Base-by-base conservation (phyloP, 2,113 vertebrate genomes). In the Eolophus roseicapilla region DNA sequence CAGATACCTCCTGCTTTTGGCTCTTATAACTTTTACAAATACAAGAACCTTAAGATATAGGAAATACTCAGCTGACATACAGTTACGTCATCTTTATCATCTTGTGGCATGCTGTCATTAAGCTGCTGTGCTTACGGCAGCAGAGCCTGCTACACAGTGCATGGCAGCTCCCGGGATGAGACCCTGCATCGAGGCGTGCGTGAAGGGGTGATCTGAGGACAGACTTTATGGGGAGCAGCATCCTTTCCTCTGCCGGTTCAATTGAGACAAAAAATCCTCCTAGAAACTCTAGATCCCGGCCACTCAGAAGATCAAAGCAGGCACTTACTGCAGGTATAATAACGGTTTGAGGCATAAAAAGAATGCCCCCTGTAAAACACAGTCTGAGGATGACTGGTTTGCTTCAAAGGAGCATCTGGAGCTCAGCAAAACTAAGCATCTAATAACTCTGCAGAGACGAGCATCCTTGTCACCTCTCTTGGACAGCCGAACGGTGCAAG, bases 171-270 rank as follows among this genome's bases (percentile, higher is more conserved):
- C 10, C 0, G 6, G 41, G 35, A 55, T 1, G 6, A 52, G 86
- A 64, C 82, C 93, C 95, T 78, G 83, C 82, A 94, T 84, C 94
- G 85, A 87, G 47, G 70, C 46, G 12, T 41, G 82, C n/a, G 63
- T 4, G 59, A 65, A 44, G 55, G 73, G 96, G 92, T 88, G 92
- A 96, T 3, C 60, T 25, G 67, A 73, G 85, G 60, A 92, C 82
- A 96, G 44, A 14, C 5, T 81, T 29, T 18, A 75, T 37, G 20
- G 7, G 14, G 28, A 80, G n/a, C 69, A 74, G 80, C 93, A 87
- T 55, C 59, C 55, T 55, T 49, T 55, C 52, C 83, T 93, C 21
- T 15, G 1, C 3, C 41, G 52, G 25, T 39, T 82, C 85, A 27
- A 4, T 35, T 60, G 29, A 82, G 60, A 64, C 44, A 73, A 70